These are phyloP conservation scores for Coendou prehensilis DNA, from an alignment of 2,797 vertebrate genomes.

Conservation along the genomic window DNA sequence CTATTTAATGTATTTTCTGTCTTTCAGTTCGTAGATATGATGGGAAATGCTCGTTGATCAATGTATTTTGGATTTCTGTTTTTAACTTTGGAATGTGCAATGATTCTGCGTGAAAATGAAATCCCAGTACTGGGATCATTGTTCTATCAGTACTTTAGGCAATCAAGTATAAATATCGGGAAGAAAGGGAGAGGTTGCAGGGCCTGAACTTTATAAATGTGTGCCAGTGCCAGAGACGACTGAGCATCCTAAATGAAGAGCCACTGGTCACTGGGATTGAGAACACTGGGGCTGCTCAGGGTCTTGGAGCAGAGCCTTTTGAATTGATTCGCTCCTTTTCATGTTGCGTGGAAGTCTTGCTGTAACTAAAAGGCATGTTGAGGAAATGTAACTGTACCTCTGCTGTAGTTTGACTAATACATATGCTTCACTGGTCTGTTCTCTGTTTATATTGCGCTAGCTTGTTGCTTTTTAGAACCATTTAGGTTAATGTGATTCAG, in stretches of 20 bases:
- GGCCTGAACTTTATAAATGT: background rate
- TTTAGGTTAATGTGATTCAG: background rate
- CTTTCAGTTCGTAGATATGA: conserved; percentile 45
- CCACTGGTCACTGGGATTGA: background rate
- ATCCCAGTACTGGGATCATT: background rate
- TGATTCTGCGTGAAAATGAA: conserved; percentile 20
- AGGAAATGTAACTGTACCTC: background rate
- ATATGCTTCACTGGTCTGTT: conserved; percentile 59
- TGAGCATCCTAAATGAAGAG: background rate
- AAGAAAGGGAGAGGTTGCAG: background rate
- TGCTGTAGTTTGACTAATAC: conserved; percentile 69
- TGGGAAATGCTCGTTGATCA: background rate
- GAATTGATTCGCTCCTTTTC: conserved; percentile 13
- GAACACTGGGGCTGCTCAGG: background rate
- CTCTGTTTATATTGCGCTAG: conserved; percentile 37
- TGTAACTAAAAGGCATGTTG: conserved; percentile 36
- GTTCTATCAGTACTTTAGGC: background rate
- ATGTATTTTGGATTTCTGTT: background rate
- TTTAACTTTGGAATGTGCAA: conserved; percentile 39
- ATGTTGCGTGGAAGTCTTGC: conserved; percentile 36
- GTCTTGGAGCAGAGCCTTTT: conserved; percentile 34
- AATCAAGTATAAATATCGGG: background rate
- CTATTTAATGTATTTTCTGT: conserved; percentile 36
- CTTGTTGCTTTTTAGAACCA: conserved; percentile 48
- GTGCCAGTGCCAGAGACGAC: background rate